Conservation (phyloP, 2,797 vertebrate genomes). For the Cyprinella venusta region DNA sequence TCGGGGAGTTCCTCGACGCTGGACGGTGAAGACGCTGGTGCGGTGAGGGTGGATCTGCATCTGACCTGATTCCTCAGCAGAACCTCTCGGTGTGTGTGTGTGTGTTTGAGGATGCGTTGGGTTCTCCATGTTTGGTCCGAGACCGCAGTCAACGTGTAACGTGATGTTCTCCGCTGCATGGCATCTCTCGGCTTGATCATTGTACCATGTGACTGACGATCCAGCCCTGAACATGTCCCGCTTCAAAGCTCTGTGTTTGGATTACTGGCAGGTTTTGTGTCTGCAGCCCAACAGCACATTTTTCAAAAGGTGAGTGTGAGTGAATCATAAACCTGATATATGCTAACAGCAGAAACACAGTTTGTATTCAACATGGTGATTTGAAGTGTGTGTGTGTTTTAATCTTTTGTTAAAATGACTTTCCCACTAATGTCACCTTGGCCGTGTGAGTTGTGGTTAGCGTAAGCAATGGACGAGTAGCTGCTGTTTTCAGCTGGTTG, state of each 20-base stretch:
- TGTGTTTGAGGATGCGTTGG: no score
- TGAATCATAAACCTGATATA: background rate
- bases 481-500: background rate
- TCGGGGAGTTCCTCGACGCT: background rate
- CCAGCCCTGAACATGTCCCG: constrained; percentile 86
- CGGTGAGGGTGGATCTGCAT: constrained; percentile 42
- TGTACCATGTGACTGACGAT: constrained; percentile 19
- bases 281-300: constrained; percentile 91
- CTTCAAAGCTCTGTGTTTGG: constrained; percentile 95
- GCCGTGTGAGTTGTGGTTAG: background rate
- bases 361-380: background rate
- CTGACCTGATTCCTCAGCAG: constrained; percentile 72
- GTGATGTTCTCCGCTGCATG: background rate
- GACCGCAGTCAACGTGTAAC: background rate
- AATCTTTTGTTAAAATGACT: background rate
- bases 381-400: background rate
- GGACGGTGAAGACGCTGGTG: background rate
- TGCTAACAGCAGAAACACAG: background rate
- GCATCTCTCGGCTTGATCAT: background rate
- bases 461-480: background rate
- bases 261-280: constrained; percentile 98
- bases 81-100: no score
- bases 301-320: constrained; percentile 89
- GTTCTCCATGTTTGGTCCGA: no score
- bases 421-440: constrained; percentile 1